Evolutionary conservation across 2,113 vertebrate genomes (phyloP).

Genomic region (Chloebia gouldiae): DNA sequence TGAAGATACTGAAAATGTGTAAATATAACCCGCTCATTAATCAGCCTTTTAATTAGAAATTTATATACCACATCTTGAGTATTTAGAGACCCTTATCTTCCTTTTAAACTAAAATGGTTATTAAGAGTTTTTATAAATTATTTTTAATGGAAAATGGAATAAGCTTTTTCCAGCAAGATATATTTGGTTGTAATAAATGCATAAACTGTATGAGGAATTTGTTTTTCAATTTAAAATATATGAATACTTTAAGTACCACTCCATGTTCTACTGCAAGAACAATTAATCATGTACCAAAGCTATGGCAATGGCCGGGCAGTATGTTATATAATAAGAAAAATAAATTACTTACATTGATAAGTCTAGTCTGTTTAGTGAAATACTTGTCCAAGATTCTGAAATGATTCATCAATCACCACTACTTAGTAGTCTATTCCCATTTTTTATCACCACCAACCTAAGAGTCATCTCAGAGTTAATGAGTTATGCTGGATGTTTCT

Average conservation of each 20-base stretch:
- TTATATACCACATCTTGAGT: not conserved
- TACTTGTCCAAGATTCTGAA: constrained; percentile 10
- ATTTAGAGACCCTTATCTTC: not conserved
- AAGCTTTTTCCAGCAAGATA: not conserved
- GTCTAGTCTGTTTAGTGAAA: constrained; percentile 19
- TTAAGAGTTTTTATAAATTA: not conserved
- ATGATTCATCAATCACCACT: not conserved
- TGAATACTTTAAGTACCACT: not conserved
- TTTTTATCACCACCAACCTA: not conserved
- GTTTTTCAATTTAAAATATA: not conserved
- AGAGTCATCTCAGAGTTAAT: not conserved
- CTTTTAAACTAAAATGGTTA: not conserved
- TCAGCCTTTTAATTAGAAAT: not conserved
- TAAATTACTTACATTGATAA: not conserved
- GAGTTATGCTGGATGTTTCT: not conserved
- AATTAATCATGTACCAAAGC: not conserved
- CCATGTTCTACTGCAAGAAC: not conserved
- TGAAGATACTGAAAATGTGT: not conserved
- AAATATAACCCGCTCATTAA: not conserved
- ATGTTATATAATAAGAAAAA: not conserved
- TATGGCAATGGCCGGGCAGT: not conserved
- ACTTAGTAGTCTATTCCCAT: not conserved
- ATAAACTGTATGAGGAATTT: not conserved
- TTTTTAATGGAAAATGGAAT: not conserved
- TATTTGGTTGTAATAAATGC: not conserved